These are phyloP conservation scores for Sitta carolinensis DNA, from an alignment of 2,797 vertebrate species.

Conservation along the genomic window DNA sequence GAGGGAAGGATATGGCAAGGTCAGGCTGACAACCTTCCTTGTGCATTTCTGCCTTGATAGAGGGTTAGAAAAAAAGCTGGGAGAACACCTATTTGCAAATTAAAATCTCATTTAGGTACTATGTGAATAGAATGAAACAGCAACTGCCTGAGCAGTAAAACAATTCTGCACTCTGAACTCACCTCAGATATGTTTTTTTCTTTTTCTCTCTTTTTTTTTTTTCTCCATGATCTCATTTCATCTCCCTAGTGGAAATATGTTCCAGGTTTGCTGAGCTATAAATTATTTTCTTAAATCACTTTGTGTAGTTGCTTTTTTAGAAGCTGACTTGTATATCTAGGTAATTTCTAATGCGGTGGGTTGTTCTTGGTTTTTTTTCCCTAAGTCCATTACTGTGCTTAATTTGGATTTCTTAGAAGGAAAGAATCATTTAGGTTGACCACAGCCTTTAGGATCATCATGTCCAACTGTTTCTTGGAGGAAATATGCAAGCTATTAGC, in stretches of 20 bases:
- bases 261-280: background rate
- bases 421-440: background rate
- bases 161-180: background rate
- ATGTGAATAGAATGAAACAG: background rate
- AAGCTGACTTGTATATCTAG: background rate
- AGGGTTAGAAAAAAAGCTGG: background rate
- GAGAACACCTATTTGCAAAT: background rate
- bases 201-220: accelerated
- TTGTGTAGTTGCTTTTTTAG: background rate
- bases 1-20: background rate
- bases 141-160: background rate
- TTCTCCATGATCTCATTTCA: accelerated
- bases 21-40: background rate
- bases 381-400: background rate
- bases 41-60: background rate
- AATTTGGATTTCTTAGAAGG: background rate
- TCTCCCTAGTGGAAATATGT: background rate
- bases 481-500: background rate
- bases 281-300: background rate
- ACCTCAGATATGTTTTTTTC: background rate
- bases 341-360: background rate
- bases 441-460: background rate
- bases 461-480: background rate
- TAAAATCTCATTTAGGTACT: background rate
- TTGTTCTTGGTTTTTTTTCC: background rate